A percentile compares a stretch with the other conserved stretches of the same genome.
phyloP scores from a whole-genome alignment of 2,797 vertebrate genomes.

The Cuculus canorus region DNA sequence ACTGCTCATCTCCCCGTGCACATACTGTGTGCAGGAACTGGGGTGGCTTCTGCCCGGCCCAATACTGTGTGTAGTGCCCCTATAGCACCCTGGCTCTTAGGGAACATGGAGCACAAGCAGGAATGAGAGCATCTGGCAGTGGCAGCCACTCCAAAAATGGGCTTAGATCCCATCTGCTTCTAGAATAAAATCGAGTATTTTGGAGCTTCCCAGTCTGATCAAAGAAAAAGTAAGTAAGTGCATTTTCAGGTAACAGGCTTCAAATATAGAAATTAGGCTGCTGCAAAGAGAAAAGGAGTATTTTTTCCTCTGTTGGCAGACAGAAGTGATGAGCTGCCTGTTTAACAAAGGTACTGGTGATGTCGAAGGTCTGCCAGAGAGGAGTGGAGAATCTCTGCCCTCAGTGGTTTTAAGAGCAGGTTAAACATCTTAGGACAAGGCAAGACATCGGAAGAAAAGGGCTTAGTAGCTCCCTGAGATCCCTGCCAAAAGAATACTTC shows the following conservation, averaged over 20 bases:
- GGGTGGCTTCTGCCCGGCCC: background rate
- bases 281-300: background rate
- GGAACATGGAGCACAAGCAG: fast-evolving
- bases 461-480: background rate
- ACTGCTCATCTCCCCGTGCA: fast-evolving
- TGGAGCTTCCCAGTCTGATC: background rate
- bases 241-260: background rate
- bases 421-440: background rate
- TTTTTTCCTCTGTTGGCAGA: background rate
- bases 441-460: background rate
- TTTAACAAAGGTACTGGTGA: background rate
- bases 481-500: background rate
- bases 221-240: background rate
- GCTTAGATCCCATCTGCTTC: background rate
- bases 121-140: background rate
- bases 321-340: background rate
- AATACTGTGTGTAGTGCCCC: fast-evolving
- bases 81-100: background rate
- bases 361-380: background rate
- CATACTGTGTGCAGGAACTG: fast-evolving
- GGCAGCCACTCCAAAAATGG: background rate
- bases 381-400: background rate
- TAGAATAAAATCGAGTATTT: background rate
- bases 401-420: background rate
- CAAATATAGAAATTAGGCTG: background rate